These are phyloP conservation scores for Melanotaenia trifasciata DNA, from an alignment of 2,797 vertebrate genomes.

Conservation along the genomic window DNA sequence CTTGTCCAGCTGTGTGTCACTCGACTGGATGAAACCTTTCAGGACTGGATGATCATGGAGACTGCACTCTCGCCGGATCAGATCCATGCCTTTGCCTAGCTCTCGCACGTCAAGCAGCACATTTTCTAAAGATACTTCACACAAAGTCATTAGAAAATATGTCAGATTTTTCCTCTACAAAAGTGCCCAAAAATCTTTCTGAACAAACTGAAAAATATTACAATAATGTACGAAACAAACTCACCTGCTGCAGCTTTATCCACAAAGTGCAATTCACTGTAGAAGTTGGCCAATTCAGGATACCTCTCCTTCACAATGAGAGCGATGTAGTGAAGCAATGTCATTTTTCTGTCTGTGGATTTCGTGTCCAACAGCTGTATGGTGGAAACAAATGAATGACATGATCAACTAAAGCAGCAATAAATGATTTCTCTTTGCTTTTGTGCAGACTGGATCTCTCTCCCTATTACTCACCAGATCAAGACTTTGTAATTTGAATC, in stretches of 20 bases:
- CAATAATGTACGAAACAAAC: background rate
- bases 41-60: conserved; percentile 92
- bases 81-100: conserved; percentile 95
- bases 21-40: conserved; percentile 89
- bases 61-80: conserved; percentile 92
- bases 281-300: conserved; percentile 91
- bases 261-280: conserved; percentile 95
- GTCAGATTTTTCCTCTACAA: background rate
- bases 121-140: conserved; percentile 94
- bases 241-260: conserved; percentile 96
- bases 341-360: conserved; percentile 97
- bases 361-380: conserved; percentile 95
- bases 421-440: background rate
- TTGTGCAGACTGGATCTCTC: background rate
- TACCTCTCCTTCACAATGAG: conserved; percentile 95
- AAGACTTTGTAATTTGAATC: conserved; percentile 96
- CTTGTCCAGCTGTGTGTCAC: conserved; percentile 91
- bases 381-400: conserved; percentile 8
- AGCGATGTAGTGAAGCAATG: conserved; percentile 95
- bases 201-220: background rate
- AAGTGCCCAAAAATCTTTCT: background rate
- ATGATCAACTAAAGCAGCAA: conserved; percentile 18
- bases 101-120: conserved; percentile 95
- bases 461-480: conserved; percentile 88
- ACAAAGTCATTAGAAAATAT: conserved; percentile 4